Conservation (phyloP, 2,797 vertebrate species). For the Yasuhikotakia modesta region DNA sequence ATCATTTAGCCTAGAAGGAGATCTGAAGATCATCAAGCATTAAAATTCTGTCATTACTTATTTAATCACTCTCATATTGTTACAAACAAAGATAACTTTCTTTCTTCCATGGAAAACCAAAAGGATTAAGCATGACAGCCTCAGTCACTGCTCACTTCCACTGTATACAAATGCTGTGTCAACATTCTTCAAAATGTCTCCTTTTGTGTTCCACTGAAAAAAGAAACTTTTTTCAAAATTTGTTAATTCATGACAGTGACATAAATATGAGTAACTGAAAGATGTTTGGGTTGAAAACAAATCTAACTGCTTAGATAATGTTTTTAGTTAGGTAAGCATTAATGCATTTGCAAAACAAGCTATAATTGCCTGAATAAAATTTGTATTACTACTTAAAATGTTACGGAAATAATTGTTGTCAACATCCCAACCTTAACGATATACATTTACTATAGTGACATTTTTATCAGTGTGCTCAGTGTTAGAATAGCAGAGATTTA, state of each 20-base stretch:
- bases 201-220: not conserved
- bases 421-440: not conserved
- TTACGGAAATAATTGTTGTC: not conserved
- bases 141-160: not conserved
- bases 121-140: not conserved
- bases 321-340: not conserved
- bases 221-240: too few relatives aligned
- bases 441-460: not conserved
- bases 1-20: too few relatives aligned
- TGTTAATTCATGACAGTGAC: too few relatives aligned
- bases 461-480: not conserved
- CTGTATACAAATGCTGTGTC: not conserved
- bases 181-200: not conserved
- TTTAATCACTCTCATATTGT: not conserved
- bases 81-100: not conserved
- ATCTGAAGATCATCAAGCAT: not conserved
- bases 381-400: too few relatives aligned
- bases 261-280: not conserved
- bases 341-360: too few relatives aligned
- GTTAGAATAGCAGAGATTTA: not conserved
- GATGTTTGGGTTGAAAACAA: too few relatives aligned
- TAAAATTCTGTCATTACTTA: not conserved
- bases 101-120: not conserved
- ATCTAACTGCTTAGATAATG: not conserved
- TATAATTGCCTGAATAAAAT: too few relatives aligned